Base-by-base conservation (phyloP, 2,888 invertebrate species). In the Malachius bipustulatus region DNA sequence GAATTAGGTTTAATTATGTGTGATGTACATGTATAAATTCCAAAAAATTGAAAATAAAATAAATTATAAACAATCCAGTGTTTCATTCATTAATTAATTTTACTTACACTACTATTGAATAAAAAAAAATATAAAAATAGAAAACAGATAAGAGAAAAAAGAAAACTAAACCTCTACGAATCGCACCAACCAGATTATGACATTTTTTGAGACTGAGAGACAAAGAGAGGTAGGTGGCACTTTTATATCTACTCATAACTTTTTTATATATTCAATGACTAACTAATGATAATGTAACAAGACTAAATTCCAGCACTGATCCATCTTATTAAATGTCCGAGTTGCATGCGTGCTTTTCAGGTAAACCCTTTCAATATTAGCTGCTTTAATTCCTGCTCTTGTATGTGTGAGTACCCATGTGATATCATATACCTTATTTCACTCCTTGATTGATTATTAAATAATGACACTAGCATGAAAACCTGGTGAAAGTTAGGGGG, bases 21-120 rank as follows among this genome's bases (percentile, higher is more conserved):
- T 64, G 63, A 62, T 64, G 64, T 63, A 63, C 55, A 62, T 63
- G 63, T 62, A n/a, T 62, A 59, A 19, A 54, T 52, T 56, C 53
- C 60, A 61, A 61, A 59, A 63, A 62, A 63, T 61, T 62, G 57
- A 59, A 59, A 63, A 63, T 60, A 62, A 63, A 62, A 56, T 55
- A 59, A 62, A 59, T 55, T 54, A 52, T 56, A 51, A 49, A 47
- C 49, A 49, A 42, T 43, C 42, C 45, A 42, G 49, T 49, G 48
- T 56, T 52, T 57, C 54, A 48, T 53, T 55, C 49, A n/a, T n/a
- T n/a, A n/a, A n/a, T n/a, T n/a, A n/a, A n/a, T n/a, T 39, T 19
- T 19, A 19, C 24, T 19, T 19, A 8, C 24, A 19, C 24, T 44
- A 35, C 40, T 45, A 44, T 42, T 35, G 30, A 14, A 40, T 26